Evolutionary conservation across 2,113 vertebrate species (phyloP), one percentile per base, ranked within the genome.

Genomic region (Tyrannus savana): DNA sequence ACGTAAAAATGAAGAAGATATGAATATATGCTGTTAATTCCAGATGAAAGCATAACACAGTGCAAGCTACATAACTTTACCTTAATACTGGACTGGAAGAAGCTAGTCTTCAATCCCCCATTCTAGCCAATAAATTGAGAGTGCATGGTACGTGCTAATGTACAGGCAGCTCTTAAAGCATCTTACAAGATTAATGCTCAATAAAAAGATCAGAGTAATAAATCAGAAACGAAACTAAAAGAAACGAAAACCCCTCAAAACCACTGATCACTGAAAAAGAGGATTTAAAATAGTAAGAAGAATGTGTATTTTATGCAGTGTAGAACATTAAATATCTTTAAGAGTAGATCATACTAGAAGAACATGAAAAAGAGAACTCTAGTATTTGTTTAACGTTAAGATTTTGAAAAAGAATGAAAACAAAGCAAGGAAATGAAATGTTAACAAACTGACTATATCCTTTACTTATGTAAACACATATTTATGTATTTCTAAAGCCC

Each of bases 391-490:
- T 81, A 75, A 66, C 18, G 30, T 83, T 85, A 68, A 72, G 56
- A 69, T 94, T 95, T 92, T 91, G 56, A 72, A 75, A 63, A 4
- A 84, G 55, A 88, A 72, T 55, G 35, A 68, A 89, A 84, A 14
- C 15, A 74, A 1, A 27, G 12, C 30, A 89, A 90, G 42, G 35
- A 93, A 94, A 93, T 66, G 4, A 78, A 92, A 75, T 84, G 30
- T 79, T 92, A 84, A 90, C 55, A 91, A 10, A 27, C 33, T 62
- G 59, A 55, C 24, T 83, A 67, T 84, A 76, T 59, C 41, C 52
- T 92, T 90, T 88, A 87, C 44, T 87, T 90, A 69, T 37, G 33
- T 73, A 91, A 95, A 94, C 86, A 63, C 9, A 19, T 90, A 86
- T 74, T 81, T 95, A 93, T 91, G 49, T 31, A 84, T 93, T 96